A percentile compares a stretch with the other conserved stretches of the same genome.
Conservation (phyloP, 2,113 vertebrate species). For the Mus musculus region GRCm39 chr1:157883001-157883500, state of each 20-base stretch:
- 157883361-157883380: not conserved
- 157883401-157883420: not conserved
- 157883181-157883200: not conserved
- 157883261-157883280: slow-evolving; percentile 64
- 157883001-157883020: not conserved
- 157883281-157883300: not conserved
- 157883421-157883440: not conserved
- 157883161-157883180: not conserved
- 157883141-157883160: not conserved
- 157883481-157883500: not conserved
- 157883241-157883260: slow-evolving; percentile 9
- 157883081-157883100: not conserved
- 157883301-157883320: slow-evolving; percentile 15
- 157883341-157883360: slow-evolving; percentile 2
- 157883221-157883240: slow-evolving; percentile 17
- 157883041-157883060: not conserved
- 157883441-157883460: not conserved
- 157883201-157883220: not conserved
- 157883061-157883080: not conserved
- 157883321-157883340: not conserved
- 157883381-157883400: not conserved
- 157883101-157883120: not conserved
- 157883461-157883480: not conserved
- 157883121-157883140: not conserved
- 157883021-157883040: not conserved